Evolutionary conservation across 1,140 invertebrate species (phyloP).

Genomic region (Hycleus cichorii): DNA sequence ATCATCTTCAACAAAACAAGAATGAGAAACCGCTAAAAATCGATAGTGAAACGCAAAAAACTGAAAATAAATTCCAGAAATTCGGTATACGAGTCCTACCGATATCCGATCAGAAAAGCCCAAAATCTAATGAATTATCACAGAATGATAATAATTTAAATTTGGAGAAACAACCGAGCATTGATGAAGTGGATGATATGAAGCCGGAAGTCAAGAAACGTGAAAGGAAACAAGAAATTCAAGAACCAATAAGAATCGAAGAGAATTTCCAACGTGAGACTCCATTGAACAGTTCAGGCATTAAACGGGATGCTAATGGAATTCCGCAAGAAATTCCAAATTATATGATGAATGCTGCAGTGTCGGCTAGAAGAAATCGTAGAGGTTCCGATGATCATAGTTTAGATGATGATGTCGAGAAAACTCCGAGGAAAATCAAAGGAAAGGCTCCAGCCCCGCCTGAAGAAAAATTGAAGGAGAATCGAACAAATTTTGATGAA

Average conservation of each 20-base stretch:
- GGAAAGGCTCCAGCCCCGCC: constrained; percentile 66
- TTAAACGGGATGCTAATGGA: constrained; percentile 50
- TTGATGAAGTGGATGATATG: constrained; percentile 45
- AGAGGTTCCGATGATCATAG: constrained; percentile 43
- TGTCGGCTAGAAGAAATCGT: constrained; percentile 58
- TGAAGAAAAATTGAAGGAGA: constrained; percentile 21
- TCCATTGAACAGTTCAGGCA: constrained; percentile 45
- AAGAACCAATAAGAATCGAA: constrained; percentile 28
- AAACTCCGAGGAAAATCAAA: constrained; percentile 56
- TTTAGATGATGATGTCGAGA: constrained; percentile 41
- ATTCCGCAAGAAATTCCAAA: constrained; percentile 58
- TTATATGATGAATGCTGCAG: constrained; percentile 62
- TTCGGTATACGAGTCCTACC: constrained; percentile 63
- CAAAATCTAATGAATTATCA: constrained; percentile 33
- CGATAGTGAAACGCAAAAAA: constrained; percentile 44
- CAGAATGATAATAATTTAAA: constrained; percentile 38
- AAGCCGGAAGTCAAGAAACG: constrained; percentile 30
- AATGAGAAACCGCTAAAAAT: constrained; percentile 41
- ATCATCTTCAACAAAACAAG: constrained; percentile 24
- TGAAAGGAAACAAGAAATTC: constrained; percentile 37
- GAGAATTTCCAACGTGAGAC: constrained; percentile 32
- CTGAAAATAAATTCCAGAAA: constrained; percentile 51
- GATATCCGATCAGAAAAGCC: constrained; percentile 45
- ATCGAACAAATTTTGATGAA: constrained; percentile 19
- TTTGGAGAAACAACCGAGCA: constrained; percentile 40